These are phyloP conservation scores for Phyllotis vaccarum DNA, from an alignment of 2,797 vertebrate species.

Conservation along the genomic window DNA sequence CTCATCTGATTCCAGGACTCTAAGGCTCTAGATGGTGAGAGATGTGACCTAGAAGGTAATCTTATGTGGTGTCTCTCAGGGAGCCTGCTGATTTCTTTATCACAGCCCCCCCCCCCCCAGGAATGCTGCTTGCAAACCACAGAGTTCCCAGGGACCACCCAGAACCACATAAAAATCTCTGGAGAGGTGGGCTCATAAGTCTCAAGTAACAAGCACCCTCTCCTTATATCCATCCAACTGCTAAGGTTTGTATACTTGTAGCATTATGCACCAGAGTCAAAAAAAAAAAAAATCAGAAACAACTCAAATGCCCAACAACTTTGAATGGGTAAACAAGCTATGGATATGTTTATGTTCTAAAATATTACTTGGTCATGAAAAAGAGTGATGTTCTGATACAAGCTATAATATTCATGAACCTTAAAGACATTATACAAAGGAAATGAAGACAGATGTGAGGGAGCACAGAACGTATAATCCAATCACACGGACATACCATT, in stretches of 20 bases:
- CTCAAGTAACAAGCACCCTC: background rate
- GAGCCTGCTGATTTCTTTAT: background rate
- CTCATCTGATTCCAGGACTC: background rate
- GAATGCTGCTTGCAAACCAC: background rate
- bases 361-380: background rate
- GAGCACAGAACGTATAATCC: fast-evolving
- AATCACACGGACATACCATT: fast-evolving
- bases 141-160: background rate
- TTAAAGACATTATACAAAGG: background rate
- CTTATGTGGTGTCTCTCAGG: background rate
- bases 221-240: fast-evolving
- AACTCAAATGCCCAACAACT: background rate
- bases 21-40: background rate
- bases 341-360: fast-evolving
- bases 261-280: fast-evolving
- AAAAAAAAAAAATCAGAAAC: background rate
- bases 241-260: fast-evolving
- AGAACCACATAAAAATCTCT: background rate
- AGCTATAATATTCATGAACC: background rate
- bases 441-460: background rate
- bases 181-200: background rate
- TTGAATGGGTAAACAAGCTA: fast-evolving
- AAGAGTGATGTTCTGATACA: fast-evolving
- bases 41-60: background rate
- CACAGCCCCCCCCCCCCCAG: background rate